These are phyloP conservation scores for Poeciliopsis infans DNA, from an alignment of 2,797 vertebrate species.

Conservation along the genomic window DNA sequence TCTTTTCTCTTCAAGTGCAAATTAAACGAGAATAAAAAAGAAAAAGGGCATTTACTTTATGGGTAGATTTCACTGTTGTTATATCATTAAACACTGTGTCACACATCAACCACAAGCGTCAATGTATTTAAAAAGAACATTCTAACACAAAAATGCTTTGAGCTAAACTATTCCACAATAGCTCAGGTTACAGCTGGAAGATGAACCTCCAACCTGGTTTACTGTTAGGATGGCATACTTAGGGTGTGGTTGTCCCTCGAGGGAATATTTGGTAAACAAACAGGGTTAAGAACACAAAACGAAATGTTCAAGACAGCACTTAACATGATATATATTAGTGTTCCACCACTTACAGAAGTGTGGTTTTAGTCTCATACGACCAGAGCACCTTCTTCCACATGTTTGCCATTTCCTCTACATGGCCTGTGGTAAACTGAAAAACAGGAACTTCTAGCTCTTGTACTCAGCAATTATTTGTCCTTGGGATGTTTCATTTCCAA, in stretches of 20 bases:
- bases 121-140: background rate
- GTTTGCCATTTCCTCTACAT: background rate
- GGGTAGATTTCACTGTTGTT: background rate
- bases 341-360: background rate
- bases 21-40: background rate
- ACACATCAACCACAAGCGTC: background rate
- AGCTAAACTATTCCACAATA: background rate
- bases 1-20: background rate
- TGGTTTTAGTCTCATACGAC: background rate
- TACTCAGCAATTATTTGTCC: background rate
- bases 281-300: background rate
- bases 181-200: background rate
- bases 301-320: background rate
- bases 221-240: background rate
- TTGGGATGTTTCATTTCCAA: background rate
- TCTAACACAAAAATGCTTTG: background rate
- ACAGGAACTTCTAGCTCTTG: background rate
- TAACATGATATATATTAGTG: background rate
- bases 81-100: background rate
- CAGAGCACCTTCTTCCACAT: background rate
- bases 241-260: background rate
- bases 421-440: background rate
- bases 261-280: background rate
- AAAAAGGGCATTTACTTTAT: background rate
- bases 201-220: background rate